These are phyloP conservation scores for Scopus umbretta DNA, from an alignment of 2,113 vertebrate species.

Conservation along the genomic window DNA sequence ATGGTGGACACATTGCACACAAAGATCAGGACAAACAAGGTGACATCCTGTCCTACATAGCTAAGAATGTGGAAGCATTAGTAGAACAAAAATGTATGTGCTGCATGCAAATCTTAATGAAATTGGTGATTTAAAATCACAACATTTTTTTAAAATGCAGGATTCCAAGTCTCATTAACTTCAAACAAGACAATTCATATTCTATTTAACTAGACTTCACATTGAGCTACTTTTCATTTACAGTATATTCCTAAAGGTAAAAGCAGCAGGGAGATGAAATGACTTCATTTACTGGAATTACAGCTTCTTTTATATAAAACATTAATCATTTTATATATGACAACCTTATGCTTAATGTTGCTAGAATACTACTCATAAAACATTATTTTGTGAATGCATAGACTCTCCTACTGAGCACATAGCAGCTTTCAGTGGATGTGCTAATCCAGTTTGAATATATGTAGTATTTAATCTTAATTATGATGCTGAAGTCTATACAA, in stretches of 20 bases:
- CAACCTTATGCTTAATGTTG: constrained; percentile 79
- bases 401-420: constrained; percentile 73
- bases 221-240: constrained; percentile 70
- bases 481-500: constrained; percentile 75
- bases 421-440: constrained; percentile 68
- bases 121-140: constrained; percentile 37
- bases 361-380: constrained; percentile 73
- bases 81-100: not conserved
- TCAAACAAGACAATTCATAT: constrained; percentile 67
- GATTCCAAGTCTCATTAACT: constrained; percentile 68
- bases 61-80: not conserved
- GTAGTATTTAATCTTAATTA: constrained; percentile 81
- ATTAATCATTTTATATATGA: constrained; percentile 81
- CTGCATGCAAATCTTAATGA: constrained; percentile 10
- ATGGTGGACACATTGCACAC: not conserved
- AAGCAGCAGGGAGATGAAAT: constrained; percentile 75
- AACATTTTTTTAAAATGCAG: constrained; percentile 25
- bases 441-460: constrained; percentile 79
- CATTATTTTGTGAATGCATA: constrained; percentile 73
- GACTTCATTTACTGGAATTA: constrained; percentile 76
- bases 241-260: constrained; percentile 73
- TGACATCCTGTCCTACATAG: not conserved
- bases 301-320: constrained; percentile 74
- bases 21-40: not conserved
- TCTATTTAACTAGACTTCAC: constrained; percentile 70